Percentiles rank a stretch among this genome's conserved stretches.
Conservation (phyloP, 1,140 invertebrate genomes). For the Cherax destructor region DNA sequence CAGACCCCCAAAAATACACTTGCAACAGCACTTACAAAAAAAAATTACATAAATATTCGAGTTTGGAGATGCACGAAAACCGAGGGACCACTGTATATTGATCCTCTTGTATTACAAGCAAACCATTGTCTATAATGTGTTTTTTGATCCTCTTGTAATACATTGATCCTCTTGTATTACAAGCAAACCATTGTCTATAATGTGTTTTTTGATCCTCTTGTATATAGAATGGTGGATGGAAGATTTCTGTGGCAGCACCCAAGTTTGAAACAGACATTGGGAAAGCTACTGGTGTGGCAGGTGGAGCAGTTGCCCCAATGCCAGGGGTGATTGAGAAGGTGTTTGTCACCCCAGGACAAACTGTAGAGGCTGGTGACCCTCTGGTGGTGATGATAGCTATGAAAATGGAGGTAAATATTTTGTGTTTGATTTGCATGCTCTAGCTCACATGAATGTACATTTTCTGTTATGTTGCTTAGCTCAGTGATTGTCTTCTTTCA, state of each 20-base stretch:
- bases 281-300: conserved; percentile 73
- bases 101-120: too few species aligned
- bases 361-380: conserved; percentile 88
- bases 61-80: too few species aligned
- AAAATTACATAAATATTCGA: too few species aligned
- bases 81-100: too few species aligned
- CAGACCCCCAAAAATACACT: too few species aligned
- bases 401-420: conserved; percentile 96
- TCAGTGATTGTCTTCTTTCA: too few species aligned
- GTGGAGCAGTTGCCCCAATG: conserved; percentile 90
- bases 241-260: conserved; percentile 76
- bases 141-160: too few species aligned
- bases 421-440: conserved; percentile 6
- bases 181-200: not conserved
- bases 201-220: not conserved
- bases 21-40: too few species aligned
- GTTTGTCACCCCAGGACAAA: conserved; percentile 85
- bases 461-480: not conserved
- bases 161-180: too few species aligned
- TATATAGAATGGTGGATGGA: conserved; percentile 75
- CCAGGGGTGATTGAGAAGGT: conserved; percentile 96
- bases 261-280: conserved; percentile 74
- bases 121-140: too few species aligned
- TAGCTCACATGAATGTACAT: not conserved
- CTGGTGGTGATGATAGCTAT: conserved; percentile 96